Percentiles rank a stretch among this genome's conserved stretches.
Conservation (phyloP, 2,797 vertebrate species). For the Siniperca undulata region DNA sequence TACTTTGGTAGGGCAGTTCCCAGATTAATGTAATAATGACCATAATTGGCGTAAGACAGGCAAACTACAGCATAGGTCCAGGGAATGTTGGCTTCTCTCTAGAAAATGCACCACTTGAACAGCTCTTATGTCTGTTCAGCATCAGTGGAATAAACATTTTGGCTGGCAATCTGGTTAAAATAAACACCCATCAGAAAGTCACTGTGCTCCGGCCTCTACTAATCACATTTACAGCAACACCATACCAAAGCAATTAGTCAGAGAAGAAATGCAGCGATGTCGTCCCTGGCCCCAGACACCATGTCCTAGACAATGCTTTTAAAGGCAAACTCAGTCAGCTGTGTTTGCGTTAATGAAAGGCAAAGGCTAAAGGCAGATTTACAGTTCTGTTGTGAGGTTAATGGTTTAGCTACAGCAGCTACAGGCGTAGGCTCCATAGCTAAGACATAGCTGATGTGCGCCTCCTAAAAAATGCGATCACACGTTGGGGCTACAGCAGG, state of each 20-base stretch:
- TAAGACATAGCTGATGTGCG: not conserved
- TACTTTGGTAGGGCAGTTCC: not conserved
- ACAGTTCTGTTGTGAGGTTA: not conserved
- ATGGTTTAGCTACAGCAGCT: not conserved
- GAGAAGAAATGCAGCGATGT: constrained; percentile 13
- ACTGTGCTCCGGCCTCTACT: constrained; percentile 2
- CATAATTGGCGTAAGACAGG: constrained; percentile 33
- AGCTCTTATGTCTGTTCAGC: constrained; percentile 57
- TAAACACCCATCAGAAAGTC: constrained; percentile 54
- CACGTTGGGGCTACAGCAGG: not conserved
- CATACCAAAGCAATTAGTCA: constrained; percentile 39
- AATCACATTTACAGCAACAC: constrained; percentile 9
- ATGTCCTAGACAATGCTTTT: constrained; percentile 45
- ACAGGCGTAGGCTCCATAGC: not conserved
- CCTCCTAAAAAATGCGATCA: not conserved
- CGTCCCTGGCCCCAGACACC: not conserved
- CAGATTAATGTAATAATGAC: constrained; percentile 20
- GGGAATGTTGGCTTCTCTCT: constrained; percentile 29
- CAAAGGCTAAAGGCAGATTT: not conserved
- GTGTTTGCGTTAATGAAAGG: constrained; percentile 51
- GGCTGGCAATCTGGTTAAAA: constrained; percentile 34
- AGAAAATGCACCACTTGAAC: constrained; percentile 1
- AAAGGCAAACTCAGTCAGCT: constrained; percentile 37
- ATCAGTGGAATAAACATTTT: constrained; percentile 65
- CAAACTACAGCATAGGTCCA: constrained; percentile 1